These are phyloP conservation scores for Colossoma macropomum DNA, from an alignment of 2,113 vertebrate genomes.

Conservation along the genomic window DNA sequence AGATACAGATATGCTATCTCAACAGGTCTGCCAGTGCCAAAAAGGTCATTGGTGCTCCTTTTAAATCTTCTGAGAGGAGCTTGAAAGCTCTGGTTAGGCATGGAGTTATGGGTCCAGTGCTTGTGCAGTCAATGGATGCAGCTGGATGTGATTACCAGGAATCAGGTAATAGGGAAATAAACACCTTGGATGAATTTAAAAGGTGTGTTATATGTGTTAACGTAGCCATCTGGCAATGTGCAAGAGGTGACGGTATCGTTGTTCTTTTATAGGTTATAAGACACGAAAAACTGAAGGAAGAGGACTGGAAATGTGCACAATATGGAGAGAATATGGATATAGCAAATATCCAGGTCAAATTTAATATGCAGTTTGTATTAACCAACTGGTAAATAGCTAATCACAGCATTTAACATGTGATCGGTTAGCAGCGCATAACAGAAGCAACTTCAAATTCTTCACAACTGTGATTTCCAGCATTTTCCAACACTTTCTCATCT, in stretches of 20 bases:
- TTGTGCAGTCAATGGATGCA: background rate
- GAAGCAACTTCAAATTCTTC: no score
- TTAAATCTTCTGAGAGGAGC: slow-evolving; percentile 2
- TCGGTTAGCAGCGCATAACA: no score
- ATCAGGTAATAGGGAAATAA: background rate
- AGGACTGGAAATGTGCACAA: no score
- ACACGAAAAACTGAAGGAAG: background rate
- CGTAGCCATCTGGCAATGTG: background rate
- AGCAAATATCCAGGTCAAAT: no score
- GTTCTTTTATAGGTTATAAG: background rate
- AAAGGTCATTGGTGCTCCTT: background rate
- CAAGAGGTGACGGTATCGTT: background rate
- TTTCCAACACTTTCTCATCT: no score
- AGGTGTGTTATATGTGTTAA: background rate
- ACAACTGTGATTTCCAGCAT: no score
- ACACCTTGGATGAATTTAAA: background rate
- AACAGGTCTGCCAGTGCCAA: background rate
- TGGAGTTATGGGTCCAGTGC: background rate
- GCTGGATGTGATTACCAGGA: background rate
- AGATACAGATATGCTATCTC: slow-evolving; percentile 37
- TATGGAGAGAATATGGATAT: no score
- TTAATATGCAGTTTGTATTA: no score
- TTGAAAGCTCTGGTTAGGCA: background rate
- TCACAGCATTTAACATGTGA: no score
- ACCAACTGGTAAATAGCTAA: no score